Evolutionary conservation across 1,140 invertebrate species (phyloP), one percentile per base, ranked within the genome.

Genomic region (Asobara japonica): DNA sequence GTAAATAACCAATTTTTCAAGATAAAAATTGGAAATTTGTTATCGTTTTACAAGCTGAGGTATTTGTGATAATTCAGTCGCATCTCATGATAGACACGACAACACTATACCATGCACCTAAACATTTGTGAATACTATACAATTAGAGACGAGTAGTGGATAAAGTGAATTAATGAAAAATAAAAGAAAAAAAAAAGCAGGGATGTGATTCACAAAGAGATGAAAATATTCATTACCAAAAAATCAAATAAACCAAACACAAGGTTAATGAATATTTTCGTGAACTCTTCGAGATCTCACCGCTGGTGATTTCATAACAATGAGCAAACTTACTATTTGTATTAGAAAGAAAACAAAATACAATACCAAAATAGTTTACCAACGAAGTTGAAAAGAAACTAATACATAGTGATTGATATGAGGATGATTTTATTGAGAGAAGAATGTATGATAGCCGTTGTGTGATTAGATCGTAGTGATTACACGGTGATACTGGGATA

Each of bases 331-430:
- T 51, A 67, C 36, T 48, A 67, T 66, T 45, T 66, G 36, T 66
- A 66, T 66, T 41, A 66, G 36, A 73, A 69, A 65, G 27, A 36
- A 65, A 62, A 68, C 67, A 56, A 72, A 62, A 77, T 74, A 77
- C 75, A 61, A 74, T 70, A 73, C 67, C 66, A 78, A 76, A 75
- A 70, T 80, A 78, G 76, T 74, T 74, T 76, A 67, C 67, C 77
- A 77, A 76, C 72, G 74, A 78, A 78, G 68, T 45, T 45, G 30
- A 48, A 67, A 45, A 48, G 38, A 29, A 13, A 65, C 22, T 41
- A 41, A 29, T 30, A 48, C 2, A 30, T 51, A 45, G 38, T 36
- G 25, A 67, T n/a, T 36, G 22, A 25, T 25, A 65, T 27, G 16
- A 30, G 29, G 16, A 48, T 33, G 48, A 75, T 27, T n/a, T 30